Conservation (phyloP, 2,888 invertebrate genomes). For the Andrena dorsata region DNA sequence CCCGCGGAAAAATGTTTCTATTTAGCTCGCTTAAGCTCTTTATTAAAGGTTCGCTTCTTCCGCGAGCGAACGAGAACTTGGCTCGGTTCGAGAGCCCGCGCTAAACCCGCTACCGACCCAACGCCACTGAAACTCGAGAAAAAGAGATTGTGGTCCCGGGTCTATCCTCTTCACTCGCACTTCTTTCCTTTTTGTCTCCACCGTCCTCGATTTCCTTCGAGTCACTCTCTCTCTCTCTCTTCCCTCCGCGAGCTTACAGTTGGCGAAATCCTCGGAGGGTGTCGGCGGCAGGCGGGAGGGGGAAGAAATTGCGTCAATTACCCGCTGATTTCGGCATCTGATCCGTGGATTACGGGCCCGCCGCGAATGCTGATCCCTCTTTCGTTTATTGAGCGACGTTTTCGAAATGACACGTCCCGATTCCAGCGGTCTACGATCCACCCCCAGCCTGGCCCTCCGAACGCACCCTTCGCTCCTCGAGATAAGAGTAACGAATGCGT, state of each 20-base stretch:
- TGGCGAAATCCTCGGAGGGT: conserved; percentile 50
- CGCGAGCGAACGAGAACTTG: conserved; percentile 54
- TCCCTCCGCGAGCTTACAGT: conserved; percentile 33
- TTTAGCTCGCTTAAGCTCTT: conserved; percentile 81
- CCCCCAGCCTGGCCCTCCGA: conserved; percentile 14
- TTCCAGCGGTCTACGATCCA: conserved; percentile 38
- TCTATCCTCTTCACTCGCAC: conserved; percentile 40
- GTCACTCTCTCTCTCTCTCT: conserved; percentile 1
- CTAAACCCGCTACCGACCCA: conserved; percentile 50
- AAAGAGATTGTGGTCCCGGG: conserved; percentile 68
- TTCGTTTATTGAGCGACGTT: conserved; percentile 79
- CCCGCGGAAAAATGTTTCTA: conserved; percentile 82
- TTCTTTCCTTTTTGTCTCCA: conserved; percentile 13
- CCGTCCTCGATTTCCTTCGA: conserved; percentile 26
- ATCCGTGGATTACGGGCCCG: conserved; percentile 80
- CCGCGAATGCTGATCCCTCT: conserved; percentile 81
- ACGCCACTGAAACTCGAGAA: conserved; percentile 58
- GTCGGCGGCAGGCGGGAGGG: conserved; percentile 32
- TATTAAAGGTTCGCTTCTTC: conserved; percentile 79
- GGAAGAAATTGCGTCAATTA: conserved; percentile 81
- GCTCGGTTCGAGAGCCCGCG: conserved; percentile 52
- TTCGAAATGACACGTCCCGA: conserved; percentile 67
- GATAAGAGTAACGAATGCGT: conserved; percentile 71
- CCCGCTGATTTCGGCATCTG: conserved; percentile 83
- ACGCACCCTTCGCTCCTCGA: conserved; percentile 47